Conservation (phyloP, 2,113 vertebrate genomes). For the Numida meleagris region DNA sequence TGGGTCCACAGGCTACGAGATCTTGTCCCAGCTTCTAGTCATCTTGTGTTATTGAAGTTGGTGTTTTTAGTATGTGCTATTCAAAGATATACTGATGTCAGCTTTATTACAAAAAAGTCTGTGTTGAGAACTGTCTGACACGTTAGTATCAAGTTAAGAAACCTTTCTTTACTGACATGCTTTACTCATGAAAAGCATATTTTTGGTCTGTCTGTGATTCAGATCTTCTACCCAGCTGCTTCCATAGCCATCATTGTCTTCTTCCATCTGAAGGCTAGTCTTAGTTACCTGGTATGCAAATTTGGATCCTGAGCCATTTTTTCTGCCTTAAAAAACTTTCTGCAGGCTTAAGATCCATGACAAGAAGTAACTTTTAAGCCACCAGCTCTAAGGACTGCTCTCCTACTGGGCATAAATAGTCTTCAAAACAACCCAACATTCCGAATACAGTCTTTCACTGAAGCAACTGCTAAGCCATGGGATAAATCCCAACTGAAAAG, state of each 20-base stretch:
- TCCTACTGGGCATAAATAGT: neutral
- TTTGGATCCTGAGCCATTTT: neutral
- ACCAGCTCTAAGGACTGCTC: fast-evolving
- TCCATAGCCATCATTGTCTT: neutral
- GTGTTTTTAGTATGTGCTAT: neutral
- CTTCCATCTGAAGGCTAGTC: neutral
- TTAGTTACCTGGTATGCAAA: neutral
- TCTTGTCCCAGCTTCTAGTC: neutral
- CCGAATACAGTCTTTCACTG: neutral
- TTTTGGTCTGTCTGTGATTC: neutral
- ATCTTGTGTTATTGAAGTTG: neutral
- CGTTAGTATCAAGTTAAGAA: neutral
- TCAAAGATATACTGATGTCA: neutral
- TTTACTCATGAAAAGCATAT: neutral
- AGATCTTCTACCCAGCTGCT: neutral
- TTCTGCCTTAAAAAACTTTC: neutral
- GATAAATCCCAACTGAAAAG: neutral
- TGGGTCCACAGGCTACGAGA: neutral
- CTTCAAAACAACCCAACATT: neutral
- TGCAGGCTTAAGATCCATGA: neutral
- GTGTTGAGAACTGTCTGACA: neutral
- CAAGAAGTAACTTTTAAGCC: neutral
- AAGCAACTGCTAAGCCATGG: neutral
- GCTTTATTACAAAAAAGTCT: neutral
- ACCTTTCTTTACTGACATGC: neutral